phyloP scores from a whole-genome alignment of 2,113 vertebrate species.

The Callopanchax toddi region DNA sequence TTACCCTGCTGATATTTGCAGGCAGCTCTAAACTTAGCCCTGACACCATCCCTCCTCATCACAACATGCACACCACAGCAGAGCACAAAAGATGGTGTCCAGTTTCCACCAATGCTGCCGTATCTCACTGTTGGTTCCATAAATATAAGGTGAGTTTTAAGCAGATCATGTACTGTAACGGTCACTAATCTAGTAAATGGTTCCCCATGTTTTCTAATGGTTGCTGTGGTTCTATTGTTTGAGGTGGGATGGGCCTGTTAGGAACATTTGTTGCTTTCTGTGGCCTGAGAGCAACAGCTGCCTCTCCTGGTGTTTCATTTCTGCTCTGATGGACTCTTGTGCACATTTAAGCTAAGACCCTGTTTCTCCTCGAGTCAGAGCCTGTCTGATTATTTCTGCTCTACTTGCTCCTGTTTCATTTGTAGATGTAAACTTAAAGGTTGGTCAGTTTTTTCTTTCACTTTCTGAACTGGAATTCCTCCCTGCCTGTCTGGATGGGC shows the following conservation, averaged over 20 bases:
- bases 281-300: slow-evolving; percentile 43
- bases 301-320: not conserved
- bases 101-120: slow-evolving; percentile 66
- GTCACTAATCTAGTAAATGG: slow-evolving; percentile 35
- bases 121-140: slow-evolving; percentile 30
- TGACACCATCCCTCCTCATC: slow-evolving; percentile 52
- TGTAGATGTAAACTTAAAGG: slow-evolving; percentile 57
- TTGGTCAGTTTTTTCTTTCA: slow-evolving; percentile 48
- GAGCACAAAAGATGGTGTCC: slow-evolving; percentile 71
- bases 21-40: slow-evolving; percentile 71
- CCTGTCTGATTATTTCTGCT: slow-evolving; percentile 25
- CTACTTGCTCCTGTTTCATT: slow-evolving; percentile 58
- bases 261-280: slow-evolving; percentile 33
- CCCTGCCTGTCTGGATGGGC: slow-evolving; percentile 61
- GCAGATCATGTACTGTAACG: slow-evolving; percentile 7
- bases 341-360: not conserved
- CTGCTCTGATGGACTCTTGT: not conserved
- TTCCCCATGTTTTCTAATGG: slow-evolving; percentile 27
- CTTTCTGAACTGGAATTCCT: slow-evolving; percentile 36
- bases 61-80: slow-evolving; percentile 44
- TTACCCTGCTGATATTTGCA: slow-evolving; percentile 46
- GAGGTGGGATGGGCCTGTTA: slow-evolving; percentile 7
- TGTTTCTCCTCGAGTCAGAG: slow-evolving; percentile 1
- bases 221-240: slow-evolving; percentile 1
- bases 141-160: slow-evolving; percentile 61